Evolutionary conservation across 2,797 vertebrate genomes (phyloP), one percentile per base, ranked within the genome.

Genomic region (Eulemur mongoz): DNA sequence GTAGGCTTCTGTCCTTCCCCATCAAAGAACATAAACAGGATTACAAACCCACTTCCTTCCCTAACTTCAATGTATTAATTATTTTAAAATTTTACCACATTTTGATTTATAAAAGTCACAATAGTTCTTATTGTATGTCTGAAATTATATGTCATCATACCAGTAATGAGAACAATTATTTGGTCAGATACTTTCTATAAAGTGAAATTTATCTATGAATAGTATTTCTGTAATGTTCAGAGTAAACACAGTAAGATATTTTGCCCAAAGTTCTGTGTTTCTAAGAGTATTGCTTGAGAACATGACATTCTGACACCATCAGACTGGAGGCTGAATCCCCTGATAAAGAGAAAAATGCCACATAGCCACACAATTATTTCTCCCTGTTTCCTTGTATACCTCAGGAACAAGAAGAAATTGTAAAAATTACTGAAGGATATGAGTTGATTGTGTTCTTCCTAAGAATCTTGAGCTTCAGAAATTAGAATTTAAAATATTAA

Each of bases 321-420:
- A 87, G 27, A 15, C 76, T 59, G 76, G 73, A 93, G 50, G 50
- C 57, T 80, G 4, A 4, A 82, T 93, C 94, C 27, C 27, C 45
- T 87, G 18, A 45, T 8, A 75, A 45, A 43, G 61, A 59, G 54
- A 84, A 89, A 96, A 67, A 91, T 94, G 25, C 20, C n/a, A 65
- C 3, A 63, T 43, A 82, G 69, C 35, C 65, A 61, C 45, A 90
- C 92, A 25, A 22, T 82, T 23, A 20, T 89, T 86, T 95, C 95
- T 43, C 23, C 13, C 32, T 86, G 79, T 95, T 97, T 75, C 93
- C 94, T 97, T 98, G 85, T 13, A 79, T 4, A 80, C 48, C 22
- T 9, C 9, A 30, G 27, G 95, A 85, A 69, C 11, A 61, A 82
- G 38, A 65, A 92, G 75, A 93, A 8, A 78, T 69, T 70, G 23